phyloP scores from a whole-genome alignment of 2,888 invertebrate species.

The Tipula lateralis region DNA sequence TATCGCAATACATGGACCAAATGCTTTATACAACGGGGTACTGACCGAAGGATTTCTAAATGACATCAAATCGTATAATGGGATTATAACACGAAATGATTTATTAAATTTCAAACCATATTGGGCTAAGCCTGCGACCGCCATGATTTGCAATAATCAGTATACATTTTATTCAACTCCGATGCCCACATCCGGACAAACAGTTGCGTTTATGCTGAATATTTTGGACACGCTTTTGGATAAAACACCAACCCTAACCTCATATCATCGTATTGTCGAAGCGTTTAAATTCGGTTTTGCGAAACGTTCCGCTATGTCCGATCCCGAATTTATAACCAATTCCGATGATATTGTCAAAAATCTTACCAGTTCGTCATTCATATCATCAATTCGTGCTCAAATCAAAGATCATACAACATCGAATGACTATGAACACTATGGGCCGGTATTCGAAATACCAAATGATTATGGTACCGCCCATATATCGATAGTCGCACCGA shows the following conservation, averaged over 20 bases:
- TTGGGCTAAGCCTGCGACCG: slow-evolving; percentile 61
- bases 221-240: slow-evolving; percentile 56
- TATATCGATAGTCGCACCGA: slow-evolving; percentile 72
- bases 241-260: not conserved
- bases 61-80: slow-evolving; percentile 65
- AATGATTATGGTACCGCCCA: slow-evolving; percentile 89
- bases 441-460: slow-evolving; percentile 57
- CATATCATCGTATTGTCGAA: slow-evolving; percentile 79
- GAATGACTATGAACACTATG: slow-evolving; percentile 65
- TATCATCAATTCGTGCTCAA: slow-evolving; percentile 50
- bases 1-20: slow-evolving; percentile 63
- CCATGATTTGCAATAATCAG: slow-evolving; percentile 54
- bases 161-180: slow-evolving; percentile 70
- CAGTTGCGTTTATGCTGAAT: slow-evolving; percentile 77
- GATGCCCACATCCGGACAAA: slow-evolving; percentile 79
- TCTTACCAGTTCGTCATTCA: slow-evolving; percentile 60
- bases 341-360: slow-evolving; percentile 49
- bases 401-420: slow-evolving; percentile 57
- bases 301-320: slow-evolving; percentile 76
- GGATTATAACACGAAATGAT: slow-evolving; percentile 75
- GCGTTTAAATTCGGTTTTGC: slow-evolving; percentile 90
- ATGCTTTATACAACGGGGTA: slow-evolving; percentile 70
- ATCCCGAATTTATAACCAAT: slow-evolving; percentile 52
- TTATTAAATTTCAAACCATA: slow-evolving; percentile 64
- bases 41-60: slow-evolving; percentile 41